Evolutionary conservation across 37 sponge, comb jelly and placozoan species (phyloP), one percentile per base, ranked within the genome.

Genomic region (Lycopodina hypogea): DNA sequence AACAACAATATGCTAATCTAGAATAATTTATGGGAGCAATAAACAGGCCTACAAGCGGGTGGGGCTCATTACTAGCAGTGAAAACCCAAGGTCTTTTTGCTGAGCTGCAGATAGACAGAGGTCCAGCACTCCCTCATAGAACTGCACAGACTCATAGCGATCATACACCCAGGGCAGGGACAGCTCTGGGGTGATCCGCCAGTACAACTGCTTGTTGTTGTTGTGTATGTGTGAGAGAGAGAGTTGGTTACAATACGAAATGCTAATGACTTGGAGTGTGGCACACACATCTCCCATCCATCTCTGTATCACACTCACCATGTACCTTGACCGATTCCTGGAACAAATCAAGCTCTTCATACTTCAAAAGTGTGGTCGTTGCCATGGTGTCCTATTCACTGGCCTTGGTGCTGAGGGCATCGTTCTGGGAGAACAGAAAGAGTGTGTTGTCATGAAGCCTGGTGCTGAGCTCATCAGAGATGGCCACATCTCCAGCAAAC

Each of bases 91-190:
- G 72, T 97, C 98, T 34, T 61, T 68, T 21, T 89, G 79, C 34
- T 32, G 19, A 8, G 95, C 98, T 0, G 90, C 65, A 77, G 90
- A 84, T 32, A 94, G 80, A 77, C 82, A 71, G 59, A 97, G 74
- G 69, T 97, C 93, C 65, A 97, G 86, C 34, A 97, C 72, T 0
- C 95, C 98, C 26, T 81, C 83, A 57, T 81, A 78, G 70, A 80
- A 94, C 59, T 66, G 78, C 34, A 81, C 74, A 0, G 58, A 26
- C 34, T 68, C 64, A 79, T 87, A 97, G 68, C 87, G 81, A 56
- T 69, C 68, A 38, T 90, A 92, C 36, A 94, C 86, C 2, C 74
- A 42, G 19, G 93, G 18, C 17, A 97, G 87, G 68, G 74, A 55
- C 23, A 97, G 66, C 61, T 83, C 84, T 21, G 83, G 77, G 23